Base-by-base conservation (phyloP, 1,140 invertebrate species). In the Penaeus japonicus region DNA sequence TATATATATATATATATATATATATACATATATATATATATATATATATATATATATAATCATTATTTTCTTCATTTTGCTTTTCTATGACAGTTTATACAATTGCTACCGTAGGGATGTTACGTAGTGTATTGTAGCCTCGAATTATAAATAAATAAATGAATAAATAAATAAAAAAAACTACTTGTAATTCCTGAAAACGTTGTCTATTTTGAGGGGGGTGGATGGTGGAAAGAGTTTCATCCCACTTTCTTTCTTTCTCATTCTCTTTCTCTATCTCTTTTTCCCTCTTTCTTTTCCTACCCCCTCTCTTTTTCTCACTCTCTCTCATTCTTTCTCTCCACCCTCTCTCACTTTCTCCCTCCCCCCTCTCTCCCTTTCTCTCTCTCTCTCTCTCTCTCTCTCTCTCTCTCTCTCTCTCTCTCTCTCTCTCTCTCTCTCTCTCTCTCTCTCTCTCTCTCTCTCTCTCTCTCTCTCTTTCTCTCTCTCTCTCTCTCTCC, bases 401-500 rank as follows among this genome's bases (percentile, higher is more conserved):
- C 27, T 75, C 70, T 22, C 27, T 75, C 70, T 75, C 70, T 75
- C 70, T 75, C 70, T 75, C 70, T 75, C 70, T 75, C 27, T 22
- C 70, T 75, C 27, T 75, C 27, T 15, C 27, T 15, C 70, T 22
- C 18, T 10, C 70, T 22, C 70, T 22, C 70, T 10, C 18, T 22
- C 18, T 18, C 75, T 78, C 32, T 78, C 75, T 78, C 32, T 78
- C 75, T 78, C 32, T 78, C 75, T 78, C 32, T 78, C 75, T 78
- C 32, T 78, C 75, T 78, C 32, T 78, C 75, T 78, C 32, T 78
- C 75, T 78, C 32, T 78, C 75, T 78, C 32, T 78, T 35, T 78
- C 32, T 78, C 75, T 78, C 32, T 78, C 75, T 78, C 32, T 78
- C 32, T 78, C 75, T 78, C 32, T 78, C 75, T 78, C 32, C 39